A percentile compares a stretch with the other conserved stretches of the same genome.
phyloP scores from a whole-genome alignment of 2,113 vertebrate species.

The Gavia stellata region DNA sequence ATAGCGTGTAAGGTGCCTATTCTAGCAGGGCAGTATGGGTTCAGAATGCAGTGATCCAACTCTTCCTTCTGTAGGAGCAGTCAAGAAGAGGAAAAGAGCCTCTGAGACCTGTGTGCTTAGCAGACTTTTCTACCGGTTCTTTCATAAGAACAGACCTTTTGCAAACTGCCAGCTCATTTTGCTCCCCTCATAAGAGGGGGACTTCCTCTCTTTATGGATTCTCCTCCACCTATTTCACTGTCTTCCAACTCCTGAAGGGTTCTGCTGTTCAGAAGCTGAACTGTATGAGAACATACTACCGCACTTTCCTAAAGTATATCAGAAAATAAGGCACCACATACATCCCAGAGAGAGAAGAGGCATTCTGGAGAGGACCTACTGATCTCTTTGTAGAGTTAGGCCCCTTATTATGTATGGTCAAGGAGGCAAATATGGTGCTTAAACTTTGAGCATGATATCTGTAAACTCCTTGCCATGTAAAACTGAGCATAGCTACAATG shows the following conservation, averaged over 20 bases:
- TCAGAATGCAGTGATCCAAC: neutral
- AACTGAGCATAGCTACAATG: neutral
- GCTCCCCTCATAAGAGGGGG: neutral
- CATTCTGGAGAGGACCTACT: neutral
- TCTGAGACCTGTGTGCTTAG: neutral
- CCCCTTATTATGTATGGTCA: neutral
- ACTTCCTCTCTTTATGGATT: neutral
- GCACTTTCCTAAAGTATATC: neutral
- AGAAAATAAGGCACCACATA: neutral
- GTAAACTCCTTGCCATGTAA: neutral
- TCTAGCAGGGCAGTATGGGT: neutral
- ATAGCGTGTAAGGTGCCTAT: too few species aligned
- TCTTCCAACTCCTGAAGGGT: neutral
- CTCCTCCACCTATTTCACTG: neutral
- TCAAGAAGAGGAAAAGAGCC: neutral
- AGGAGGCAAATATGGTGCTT: neutral
- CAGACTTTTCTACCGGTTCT: neutral
- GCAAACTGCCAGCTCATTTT: neutral
- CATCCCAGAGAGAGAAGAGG: neutral
- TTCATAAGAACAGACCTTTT: neutral
- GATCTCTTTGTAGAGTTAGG: neutral
- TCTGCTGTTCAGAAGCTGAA: neutral
- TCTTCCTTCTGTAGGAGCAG: neutral
- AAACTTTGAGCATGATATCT: neutral
- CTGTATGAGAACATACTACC: neutral